Base-by-base conservation (phyloP, 2,888 invertebrate species). In the Caenorhabditis uteleia region DNA sequence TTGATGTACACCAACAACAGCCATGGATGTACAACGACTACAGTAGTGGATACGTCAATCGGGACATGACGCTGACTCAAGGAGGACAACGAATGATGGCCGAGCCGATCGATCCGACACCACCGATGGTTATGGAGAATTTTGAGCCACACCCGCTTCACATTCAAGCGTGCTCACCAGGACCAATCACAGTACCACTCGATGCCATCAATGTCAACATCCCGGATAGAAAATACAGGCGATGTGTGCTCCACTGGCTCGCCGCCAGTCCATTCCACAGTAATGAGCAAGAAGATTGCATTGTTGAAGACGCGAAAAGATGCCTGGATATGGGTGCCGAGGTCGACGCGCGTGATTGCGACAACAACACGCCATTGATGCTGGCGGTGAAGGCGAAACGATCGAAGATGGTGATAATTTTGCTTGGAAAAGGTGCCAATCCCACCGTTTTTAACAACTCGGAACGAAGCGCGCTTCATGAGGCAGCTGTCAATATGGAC, bases 401-500 rank as follows among this genome's bases (percentile, higher is more conserved):
- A 31, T 3, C 7, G 14, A 16, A 34, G 12, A 10, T 65, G 21
- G 50, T 23, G 0, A 4, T 51, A 3, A 3, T 46, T 6, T 25
- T 65, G 27, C 40, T 65, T 43, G 25, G 16, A 5, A 43, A 29
- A 18, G 49, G 55, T 23, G 65, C 49, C 1, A 51, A 74, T 45
- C 74, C 74, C 8, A 67, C 62, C 7, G 67, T 74, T 33, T 47
- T 62, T 42, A 72, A 77, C 55, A 54, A 54, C 16, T 53, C 40
- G 16, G 69, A 70, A 10, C 34, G 69, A 10, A 68, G 68, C 25
- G 69, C 73, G 20, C 64, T 79, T 18, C 74, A 75, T 42, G 61
- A 62, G 26, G 75, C 77, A 0, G 72, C 68, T 21, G 44, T 47
- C 10, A 66, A 66, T 27, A 31, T 55, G 23, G 66, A 71, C 26